Percentiles rank a stretch among this genome's conserved stretches.
phyloP scores from a whole-genome alignment of 2,797 vertebrate genomes.

The Siniperca undulata region DNA sequence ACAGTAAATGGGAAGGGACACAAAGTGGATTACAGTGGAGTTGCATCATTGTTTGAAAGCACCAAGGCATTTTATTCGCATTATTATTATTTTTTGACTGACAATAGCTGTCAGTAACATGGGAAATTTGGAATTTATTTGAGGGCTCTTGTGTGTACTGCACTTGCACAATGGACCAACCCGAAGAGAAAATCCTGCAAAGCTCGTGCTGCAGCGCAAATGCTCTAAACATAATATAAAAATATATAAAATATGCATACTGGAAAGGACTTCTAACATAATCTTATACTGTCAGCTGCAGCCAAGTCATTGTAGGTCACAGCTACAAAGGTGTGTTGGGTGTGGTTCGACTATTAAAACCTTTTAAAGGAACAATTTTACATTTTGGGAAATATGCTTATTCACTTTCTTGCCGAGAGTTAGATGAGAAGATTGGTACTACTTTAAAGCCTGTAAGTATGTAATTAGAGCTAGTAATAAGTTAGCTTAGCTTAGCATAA shows the following conservation, averaged over 20 bases:
- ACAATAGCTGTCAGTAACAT: conserved; percentile 28
- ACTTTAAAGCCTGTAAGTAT: background rate
- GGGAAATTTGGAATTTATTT: conserved; percentile 13
- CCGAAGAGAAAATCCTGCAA: background rate
- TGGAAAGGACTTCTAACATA: background rate
- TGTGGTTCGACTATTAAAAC: background rate
- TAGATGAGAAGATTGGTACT: background rate
- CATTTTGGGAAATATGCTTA: background rate
- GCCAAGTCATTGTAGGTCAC: background rate
- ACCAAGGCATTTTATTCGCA: conserved; percentile 25
- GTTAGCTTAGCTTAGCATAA: too few relatives aligned
- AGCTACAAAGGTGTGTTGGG: background rate
- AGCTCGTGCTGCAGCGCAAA: background rate
- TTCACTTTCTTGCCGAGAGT: background rate
- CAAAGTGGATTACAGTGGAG: conserved; percentile 56
- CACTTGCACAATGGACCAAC: background rate
- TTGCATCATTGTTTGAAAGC: conserved; percentile 67
- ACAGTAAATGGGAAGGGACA: conserved; percentile 5
- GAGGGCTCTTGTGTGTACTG: background rate
- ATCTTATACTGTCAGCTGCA: background rate
- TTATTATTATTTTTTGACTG: conserved; percentile 33
- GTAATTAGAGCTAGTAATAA: background rate
- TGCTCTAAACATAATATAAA: background rate
- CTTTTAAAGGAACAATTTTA: background rate
- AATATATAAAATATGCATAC: background rate